Percentiles rank a stretch among this genome's conserved stretches.
Evolutionary conservation across 1,140 invertebrate species (phyloP).

Genomic region (Scylla paramamosain): DNA sequence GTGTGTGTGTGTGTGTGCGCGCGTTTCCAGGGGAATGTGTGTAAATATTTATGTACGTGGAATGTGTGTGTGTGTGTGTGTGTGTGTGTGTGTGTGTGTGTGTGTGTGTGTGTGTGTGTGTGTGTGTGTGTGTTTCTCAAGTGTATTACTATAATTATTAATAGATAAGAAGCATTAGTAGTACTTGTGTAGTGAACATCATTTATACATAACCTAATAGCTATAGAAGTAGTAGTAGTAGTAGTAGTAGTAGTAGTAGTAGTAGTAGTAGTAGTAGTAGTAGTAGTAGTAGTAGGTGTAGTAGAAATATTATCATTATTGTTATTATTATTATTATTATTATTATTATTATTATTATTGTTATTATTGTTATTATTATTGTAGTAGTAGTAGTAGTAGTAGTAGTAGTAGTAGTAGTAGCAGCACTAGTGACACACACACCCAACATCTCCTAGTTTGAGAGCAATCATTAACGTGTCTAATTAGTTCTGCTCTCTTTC

Average conservation of each 20-base stretch:
- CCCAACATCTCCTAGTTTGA: too few species aligned
- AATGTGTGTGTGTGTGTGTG: neutral
- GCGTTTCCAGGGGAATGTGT: neutral
- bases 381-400: slow-evolving; percentile 43
- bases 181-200: too few species aligned
- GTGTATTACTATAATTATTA: too few species aligned
- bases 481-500: too few species aligned
- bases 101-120: slow-evolving; percentile 37
- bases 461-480: too few species aligned
- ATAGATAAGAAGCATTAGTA: too few species aligned
- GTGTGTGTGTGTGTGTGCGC: slow-evolving; percentile 36
- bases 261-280: slow-evolving; percentile 25
- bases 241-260: slow-evolving; percentile 44
- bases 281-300: slow-evolving; percentile 21
- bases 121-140: too few species aligned
- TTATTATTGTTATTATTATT: too few species aligned
- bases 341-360: too few species aligned
- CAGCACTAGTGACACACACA: neutral
- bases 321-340: neutral
- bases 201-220: neutral
- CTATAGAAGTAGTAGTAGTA: slow-evolving; percentile 9
- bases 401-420: slow-evolving; percentile 41
- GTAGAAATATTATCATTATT: neutral
- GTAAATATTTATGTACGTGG: too few species aligned
- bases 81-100: slow-evolving; percentile 45